Base-by-base conservation (phyloP, 2,113 vertebrate genomes). In the Epinephelus cyanopodus region DNA sequence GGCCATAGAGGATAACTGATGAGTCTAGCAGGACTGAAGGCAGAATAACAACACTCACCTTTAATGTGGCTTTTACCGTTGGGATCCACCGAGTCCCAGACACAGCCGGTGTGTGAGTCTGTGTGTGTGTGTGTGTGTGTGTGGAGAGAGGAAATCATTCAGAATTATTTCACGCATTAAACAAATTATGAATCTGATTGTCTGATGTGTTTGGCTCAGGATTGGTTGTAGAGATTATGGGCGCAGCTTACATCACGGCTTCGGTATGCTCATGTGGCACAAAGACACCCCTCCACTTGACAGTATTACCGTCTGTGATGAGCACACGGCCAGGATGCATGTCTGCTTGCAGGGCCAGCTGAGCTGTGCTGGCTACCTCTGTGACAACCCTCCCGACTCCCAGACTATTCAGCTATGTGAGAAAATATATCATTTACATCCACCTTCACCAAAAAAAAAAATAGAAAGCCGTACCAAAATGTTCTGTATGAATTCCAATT, bases 1-100 rank as follows among this genome's bases (percentile, higher is more conserved):
- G 93, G 92, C 92, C 83, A 92, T 90, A 86, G 88, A 93, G 93
- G 93, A 94, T 93, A 93, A 93, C 90, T 95, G 95, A 96, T 96
- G 95, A 94, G 92, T 96, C 95, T 95, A 95, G 91, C 95, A 94
- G 95, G 82, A 86, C 70, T 78, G 62, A 83, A 92, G 86, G 89
- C 88, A 90, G 92, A 93, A 95, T 93, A 95, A 95, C 92, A 94
- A 79, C 89, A 70, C 83, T 86, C 86, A 91, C 88, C 91, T 94
- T 93, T 94, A 93, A 93, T 91, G 93, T 93, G 92, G 92, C 90
- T 87, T 79, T 65, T 27, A 72, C 89, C 71, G 6, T 73, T 50
- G 81, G 91, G 91, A 93, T 84, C 75, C 71, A 62, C 60, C 0
- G 74, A 53, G 75, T 67, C 83, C 77, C 87, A 90, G 86, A 88